Base-by-base conservation (phyloP, 1,140 invertebrate genomes). In the Dendrolimus kikuchii region DNA sequence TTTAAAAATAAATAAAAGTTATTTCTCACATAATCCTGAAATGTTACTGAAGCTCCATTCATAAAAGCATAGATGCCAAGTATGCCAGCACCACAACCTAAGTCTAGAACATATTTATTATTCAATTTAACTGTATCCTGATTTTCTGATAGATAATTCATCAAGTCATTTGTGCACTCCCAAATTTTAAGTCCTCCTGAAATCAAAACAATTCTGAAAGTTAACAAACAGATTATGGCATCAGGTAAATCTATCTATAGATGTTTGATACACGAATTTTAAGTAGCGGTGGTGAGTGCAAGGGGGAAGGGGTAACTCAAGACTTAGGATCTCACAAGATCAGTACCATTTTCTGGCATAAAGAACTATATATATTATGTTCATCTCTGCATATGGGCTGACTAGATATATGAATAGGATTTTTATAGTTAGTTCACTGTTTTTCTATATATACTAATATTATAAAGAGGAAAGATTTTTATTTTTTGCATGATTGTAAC, bases 11-110 rank as follows among this genome's bases (percentile, higher is more conserved):
- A 46, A 38, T 40, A 47, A 41, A 52, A 39, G 42, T 23, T 39
- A 48, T 46, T 62, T 89, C 92, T 89, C 89, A 97, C 95, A 90
- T 96, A 98, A 89, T 98, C 96, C 87, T 97, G 96, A 87, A 97
- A 97, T 74, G 94, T 90, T 37, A 96, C 94, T 36, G 47, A 52
- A 4, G 94, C 91, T 51, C 91, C 92, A 68, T 89, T 89, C 7
- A 90, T 72, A 49, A 93, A 84, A 42, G 92, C 88, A 72, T 92
- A 89, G 39, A 97, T 90, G 46, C 95, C 96, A 51, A 96, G 81
- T 40, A 97, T 83, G 10, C 95, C 96, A 46, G 92, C 89, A 38
- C 96, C 96, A 89, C 96, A 98, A 1, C 96, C 96, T 57, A 97
- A 88, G 90, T 98, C 95, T 47, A 96, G 77, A 4, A 95, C 89